phyloP scores from a whole-genome alignment of 2,797 vertebrate species.

The Hydrophis major region DNA sequence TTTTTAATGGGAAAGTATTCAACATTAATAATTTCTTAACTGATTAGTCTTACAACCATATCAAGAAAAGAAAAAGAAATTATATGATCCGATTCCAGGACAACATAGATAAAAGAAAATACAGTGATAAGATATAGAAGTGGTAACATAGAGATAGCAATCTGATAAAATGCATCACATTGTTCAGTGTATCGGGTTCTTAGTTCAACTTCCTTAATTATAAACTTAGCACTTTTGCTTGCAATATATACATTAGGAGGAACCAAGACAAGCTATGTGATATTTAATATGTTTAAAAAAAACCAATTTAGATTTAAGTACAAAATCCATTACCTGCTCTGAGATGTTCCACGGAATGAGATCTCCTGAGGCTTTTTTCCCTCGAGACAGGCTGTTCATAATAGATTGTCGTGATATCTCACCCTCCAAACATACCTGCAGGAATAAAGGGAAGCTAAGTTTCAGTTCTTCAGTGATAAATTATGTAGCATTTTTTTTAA shows the following conservation, averaged over 20 bases:
- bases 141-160: not conserved
- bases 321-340: constrained; percentile 81
- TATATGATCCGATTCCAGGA: not conserved
- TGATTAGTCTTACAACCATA: not conserved
- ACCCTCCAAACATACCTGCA: constrained; percentile 92
- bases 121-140: not conserved
- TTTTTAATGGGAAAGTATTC: not conserved
- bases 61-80: not conserved
- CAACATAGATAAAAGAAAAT: not conserved
- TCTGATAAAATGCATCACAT: not conserved
- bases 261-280: not conserved
- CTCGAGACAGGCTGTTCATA: constrained; percentile 92
- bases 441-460: not conserved
- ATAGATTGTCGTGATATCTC: constrained; percentile 95
- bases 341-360: constrained; percentile 97
- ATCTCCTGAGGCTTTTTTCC: constrained; percentile 96
- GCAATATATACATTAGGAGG: not conserved
- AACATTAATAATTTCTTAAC: not conserved
- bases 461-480: not conserved
- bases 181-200: not conserved
- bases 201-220: not conserved
- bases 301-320: fast-evolving
- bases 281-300: not conserved
- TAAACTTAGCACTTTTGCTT: not conserved
- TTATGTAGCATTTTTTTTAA: not conserved